A percentile compares a stretch with the other conserved stretches of the same genome.
Evolutionary conservation across 2,113 vertebrate species (phyloP).

Genomic region (Sinosuthora webbiana): DNA sequence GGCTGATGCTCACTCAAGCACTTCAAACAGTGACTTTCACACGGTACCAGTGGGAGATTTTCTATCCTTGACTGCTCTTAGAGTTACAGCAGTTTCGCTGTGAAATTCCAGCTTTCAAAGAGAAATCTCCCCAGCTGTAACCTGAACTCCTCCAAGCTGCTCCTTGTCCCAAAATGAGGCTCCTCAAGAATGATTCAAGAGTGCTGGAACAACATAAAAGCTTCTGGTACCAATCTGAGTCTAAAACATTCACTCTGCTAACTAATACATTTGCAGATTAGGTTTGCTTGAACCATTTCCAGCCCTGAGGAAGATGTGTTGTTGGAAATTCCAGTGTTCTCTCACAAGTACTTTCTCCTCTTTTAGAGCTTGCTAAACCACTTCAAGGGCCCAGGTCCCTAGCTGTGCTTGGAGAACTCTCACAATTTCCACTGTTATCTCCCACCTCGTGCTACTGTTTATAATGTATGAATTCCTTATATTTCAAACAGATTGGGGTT

Average conservation of each 20-base stretch:
- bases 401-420: neutral
- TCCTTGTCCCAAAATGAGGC: neutral
- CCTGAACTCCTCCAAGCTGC: neutral
- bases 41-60: rapidly evolving
- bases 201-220: neutral
- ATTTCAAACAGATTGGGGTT: neutral
- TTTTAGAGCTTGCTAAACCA: neutral
- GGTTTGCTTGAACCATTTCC: neutral
- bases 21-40: neutral
- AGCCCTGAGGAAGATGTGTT: rapidly evolving
- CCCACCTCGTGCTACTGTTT: neutral
- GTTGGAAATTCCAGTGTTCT: neutral
- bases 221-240: neutral
- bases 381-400: neutral
- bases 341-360: neutral
- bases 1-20: neutral
- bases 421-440: neutral
- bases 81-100: neutral
- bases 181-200: neutral
- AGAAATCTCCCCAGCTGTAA: neutral
- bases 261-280: neutral
- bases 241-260: neutral
- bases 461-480: rapidly evolving
- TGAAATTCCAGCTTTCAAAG: neutral
- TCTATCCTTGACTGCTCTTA: neutral